Percentiles rank a stretch among this genome's conserved stretches.
These are phyloP conservation scores for Agrotis exclamationis DNA, from an alignment of 2,888 invertebrate genomes.

Conservation along the genomic window DNA sequence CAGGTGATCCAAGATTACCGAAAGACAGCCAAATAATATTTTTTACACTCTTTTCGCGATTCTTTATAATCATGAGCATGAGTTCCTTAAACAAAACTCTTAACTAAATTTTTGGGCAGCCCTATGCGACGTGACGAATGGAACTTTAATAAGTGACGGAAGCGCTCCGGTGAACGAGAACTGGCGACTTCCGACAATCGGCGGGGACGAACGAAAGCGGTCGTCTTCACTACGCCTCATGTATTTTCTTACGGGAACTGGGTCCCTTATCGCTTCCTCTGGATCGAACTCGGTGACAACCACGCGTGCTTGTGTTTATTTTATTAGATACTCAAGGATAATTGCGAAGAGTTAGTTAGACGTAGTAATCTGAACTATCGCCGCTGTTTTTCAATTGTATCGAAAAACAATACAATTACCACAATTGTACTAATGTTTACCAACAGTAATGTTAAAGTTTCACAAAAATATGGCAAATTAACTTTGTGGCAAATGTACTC, in stretches of 20 bases:
- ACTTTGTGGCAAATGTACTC: too few species aligned
- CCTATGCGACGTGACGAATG: slow-evolving; percentile 64
- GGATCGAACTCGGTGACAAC: slow-evolving; percentile 17
- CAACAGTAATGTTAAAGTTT: not conserved
- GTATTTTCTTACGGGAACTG: slow-evolving; percentile 53
- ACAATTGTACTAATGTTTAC: not conserved
- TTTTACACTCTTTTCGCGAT: too few species aligned
- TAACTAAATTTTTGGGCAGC: slow-evolving; percentile 35
- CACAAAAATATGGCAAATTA: too few species aligned
- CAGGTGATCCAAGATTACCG: too few species aligned
- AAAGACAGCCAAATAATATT: too few species aligned
- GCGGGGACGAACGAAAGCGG: slow-evolving; percentile 54
- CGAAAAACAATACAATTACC: too few species aligned
- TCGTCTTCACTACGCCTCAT: slow-evolving; percentile 44
- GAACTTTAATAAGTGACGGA: slow-evolving; percentile 69
- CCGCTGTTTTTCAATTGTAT: too few species aligned
- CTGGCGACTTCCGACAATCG: slow-evolving; percentile 66
- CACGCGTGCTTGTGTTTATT: not conserved
- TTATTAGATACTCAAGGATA: not conserved
- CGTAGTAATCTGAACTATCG: too few species aligned
- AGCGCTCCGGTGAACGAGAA: slow-evolving; percentile 62
- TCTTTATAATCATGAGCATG: too few species aligned
- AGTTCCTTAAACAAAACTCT: not conserved
- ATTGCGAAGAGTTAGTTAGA: not conserved
- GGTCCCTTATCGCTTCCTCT: slow-evolving; percentile 41